Conservation (phyloP, 2,113 vertebrate species). For the Girardinichthys multiradiatus region DNA sequence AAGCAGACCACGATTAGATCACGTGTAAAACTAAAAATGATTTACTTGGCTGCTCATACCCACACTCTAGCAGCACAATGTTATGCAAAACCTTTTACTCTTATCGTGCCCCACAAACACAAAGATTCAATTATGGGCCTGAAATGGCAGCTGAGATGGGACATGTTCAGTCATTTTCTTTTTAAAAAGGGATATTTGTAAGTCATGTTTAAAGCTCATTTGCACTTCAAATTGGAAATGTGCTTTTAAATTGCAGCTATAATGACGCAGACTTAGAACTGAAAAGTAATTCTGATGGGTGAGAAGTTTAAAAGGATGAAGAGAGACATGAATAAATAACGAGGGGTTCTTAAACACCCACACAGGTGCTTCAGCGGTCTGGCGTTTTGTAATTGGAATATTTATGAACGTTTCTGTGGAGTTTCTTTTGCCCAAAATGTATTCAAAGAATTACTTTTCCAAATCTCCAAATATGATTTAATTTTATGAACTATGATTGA, state of each 20-base stretch:
- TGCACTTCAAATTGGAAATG: slow-evolving; percentile 27
- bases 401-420: neutral
- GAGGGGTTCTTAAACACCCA: slow-evolving; percentile 8
- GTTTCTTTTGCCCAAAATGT: neutral
- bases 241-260: slow-evolving; percentile 43
- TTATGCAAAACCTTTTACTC: slow-evolving; percentile 9
- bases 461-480: neutral
- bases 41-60: slow-evolving; percentile 4
- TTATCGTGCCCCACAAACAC: slow-evolving; percentile 16
- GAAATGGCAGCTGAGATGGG: slow-evolving; percentile 28
- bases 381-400: neutral
- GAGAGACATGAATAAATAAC: slow-evolving; percentile 2
- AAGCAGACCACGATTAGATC: slow-evolving; percentile 15
- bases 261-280: slow-evolving; percentile 30
- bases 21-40: slow-evolving; percentile 5
- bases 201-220: slow-evolving; percentile 39
- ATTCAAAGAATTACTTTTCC: neutral
- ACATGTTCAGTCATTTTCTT: slow-evolving; percentile 39
- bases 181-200: slow-evolving; percentile 31
- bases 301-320: slow-evolving; percentile 12
- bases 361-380: neutral
- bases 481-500: neutral
- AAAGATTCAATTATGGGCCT: slow-evolving; percentile 18
- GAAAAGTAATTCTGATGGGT: slow-evolving; percentile 42
- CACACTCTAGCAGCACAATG: slow-evolving; percentile 2